Base-by-base conservation (phyloP, 1,140 invertebrate genomes). In the Holotrichia oblita region DNA sequence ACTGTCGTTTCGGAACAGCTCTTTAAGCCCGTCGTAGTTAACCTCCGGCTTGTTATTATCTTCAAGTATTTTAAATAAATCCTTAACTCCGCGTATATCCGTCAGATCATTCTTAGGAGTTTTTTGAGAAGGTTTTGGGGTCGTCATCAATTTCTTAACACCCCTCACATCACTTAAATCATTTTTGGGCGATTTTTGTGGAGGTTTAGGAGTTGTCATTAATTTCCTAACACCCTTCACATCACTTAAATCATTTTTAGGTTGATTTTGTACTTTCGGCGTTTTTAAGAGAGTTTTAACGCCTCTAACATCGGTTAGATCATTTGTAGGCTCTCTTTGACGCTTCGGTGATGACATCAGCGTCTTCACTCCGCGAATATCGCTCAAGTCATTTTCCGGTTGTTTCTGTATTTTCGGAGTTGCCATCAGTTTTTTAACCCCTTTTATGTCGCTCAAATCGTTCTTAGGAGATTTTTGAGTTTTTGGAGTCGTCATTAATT, bases 231-330 rank as follows among this genome's bases (percentile, higher is more conserved):
- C 78, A 12, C 83, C 59, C 24, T 22, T 64, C n/a, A 89, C 83
- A 44, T 86, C 81, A 1, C 81, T 82, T 40, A 89, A 81, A 81
- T 89, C 88, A 81, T 90, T 87, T 42, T 83, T 84, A 0, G 89
- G 61, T 1, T n/a, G 12, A 27, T 69, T 69, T 24, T 69, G 61
- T 34, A 40, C 22, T 78, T 73, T 81, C 17, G 59, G 74, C 22
- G 80, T 80, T 40, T 12, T 73, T 14, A 83, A 14, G 24, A 83
- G 48, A 41, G 34, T 78, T 17, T 55, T 76, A 44, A 85, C 84
- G 3, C 88, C 88, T 69, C 81, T 82, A n/a, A 88, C 80, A 79
- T 89, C 85, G 6, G 81, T 79, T 44, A 89, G 79, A 81, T 88
- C 87, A 79, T 89, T 89, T 69, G 82, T 81, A 8, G 88, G 87